These are phyloP conservation scores for Rhorus exstirpatorius DNA, from an alignment of 2,888 invertebrate species.

Conservation along the genomic window DNA sequence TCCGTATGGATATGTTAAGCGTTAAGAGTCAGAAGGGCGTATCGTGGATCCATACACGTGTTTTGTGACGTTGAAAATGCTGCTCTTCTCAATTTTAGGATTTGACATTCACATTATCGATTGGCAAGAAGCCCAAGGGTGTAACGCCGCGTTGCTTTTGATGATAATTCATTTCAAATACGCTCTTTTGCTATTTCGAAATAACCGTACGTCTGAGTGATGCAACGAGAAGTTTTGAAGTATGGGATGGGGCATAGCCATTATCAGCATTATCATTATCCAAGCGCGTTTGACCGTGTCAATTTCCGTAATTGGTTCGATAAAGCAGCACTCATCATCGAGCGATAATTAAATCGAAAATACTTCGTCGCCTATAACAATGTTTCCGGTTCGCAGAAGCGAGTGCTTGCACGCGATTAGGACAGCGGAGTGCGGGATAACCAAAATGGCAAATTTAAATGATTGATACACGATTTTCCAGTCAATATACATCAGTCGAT, in stretches of 20 bases:
- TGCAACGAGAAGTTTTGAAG: neutral
- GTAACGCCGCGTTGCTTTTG: neutral
- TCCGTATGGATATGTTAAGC: too few species aligned
- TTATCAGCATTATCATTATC: constrained; percentile 25
- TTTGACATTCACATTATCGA: neutral
- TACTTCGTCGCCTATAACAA: constrained; percentile 19
- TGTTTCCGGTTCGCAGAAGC: neutral
- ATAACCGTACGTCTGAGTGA: neutral
- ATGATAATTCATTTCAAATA: neutral
- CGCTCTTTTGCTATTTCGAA: neutral
- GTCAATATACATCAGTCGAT: neutral
- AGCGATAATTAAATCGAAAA: constrained; percentile 62
- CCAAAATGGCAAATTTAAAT: constrained; percentile 9
- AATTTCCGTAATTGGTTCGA: constrained; percentile 54
- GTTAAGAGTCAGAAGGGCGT: too few species aligned
- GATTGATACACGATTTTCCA: constrained; percentile 13
- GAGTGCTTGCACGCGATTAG: neutral
- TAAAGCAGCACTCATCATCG: constrained; percentile 34
- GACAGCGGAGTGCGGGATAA: neutral
- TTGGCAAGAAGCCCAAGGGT: neutral
- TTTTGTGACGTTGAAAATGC: too few species aligned
- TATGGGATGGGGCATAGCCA: neutral
- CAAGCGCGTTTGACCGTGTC: constrained; percentile 35
- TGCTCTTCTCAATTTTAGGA: neutral
- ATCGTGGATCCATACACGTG: too few species aligned